Percentiles rank a stretch among this genome's conserved stretches.
phyloP scores from a whole-genome alignment of 2,797 vertebrate genomes.

The Macrochelys suwanniensis region DNA sequence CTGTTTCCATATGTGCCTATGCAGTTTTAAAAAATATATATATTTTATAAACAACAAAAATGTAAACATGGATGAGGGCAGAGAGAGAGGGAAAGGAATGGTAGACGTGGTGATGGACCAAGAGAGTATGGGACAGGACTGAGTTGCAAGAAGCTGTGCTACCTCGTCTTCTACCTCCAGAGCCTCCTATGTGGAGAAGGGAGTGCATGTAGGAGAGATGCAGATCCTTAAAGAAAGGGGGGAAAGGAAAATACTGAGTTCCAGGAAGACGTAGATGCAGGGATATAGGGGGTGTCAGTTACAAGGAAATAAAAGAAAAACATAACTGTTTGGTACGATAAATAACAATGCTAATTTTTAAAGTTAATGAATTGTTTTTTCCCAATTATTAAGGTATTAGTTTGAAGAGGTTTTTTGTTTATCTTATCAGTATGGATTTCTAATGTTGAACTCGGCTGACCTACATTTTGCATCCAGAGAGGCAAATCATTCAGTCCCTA shows the following conservation, averaged over 20 bases:
- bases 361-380: not conserved
- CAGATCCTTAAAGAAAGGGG: not conserved
- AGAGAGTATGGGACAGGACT: not conserved
- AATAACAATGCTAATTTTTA: not conserved
- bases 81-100: not conserved
- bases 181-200: not conserved
- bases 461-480: not conserved
- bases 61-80: not conserved
- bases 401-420: not conserved
- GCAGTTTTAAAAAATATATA: not conserved
- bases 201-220: not conserved
- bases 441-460: not conserved
- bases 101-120: not conserved
- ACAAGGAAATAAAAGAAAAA: not conserved
- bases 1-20: not conserved
- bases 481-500: not conserved
- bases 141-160: not conserved
- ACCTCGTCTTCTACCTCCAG: not conserved
- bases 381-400: not conserved
- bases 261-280: not conserved
- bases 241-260: not conserved
- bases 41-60: not conserved
- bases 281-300: not conserved
- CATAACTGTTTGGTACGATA: not conserved
- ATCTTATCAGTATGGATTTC: not conserved